A percentile compares a stretch with the other conserved stretches of the same genome.
These are phyloP conservation scores for Drosophila lutescens DNA, from an alignment of 2,888 invertebrate genomes.

Conservation along the genomic window DNA sequence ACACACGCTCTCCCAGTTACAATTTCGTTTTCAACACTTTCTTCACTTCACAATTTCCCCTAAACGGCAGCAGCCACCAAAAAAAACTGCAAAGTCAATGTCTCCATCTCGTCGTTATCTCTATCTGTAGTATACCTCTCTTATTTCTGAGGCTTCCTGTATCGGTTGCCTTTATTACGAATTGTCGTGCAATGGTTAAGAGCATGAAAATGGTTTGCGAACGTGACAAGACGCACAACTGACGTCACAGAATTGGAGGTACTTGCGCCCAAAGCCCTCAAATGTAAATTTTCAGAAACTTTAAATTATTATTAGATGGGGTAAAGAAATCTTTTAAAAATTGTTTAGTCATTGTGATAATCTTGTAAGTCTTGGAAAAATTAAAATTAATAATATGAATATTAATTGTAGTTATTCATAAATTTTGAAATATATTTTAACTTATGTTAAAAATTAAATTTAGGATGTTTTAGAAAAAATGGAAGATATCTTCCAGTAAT, in stretches of 20 bases:
- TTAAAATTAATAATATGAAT: background rate
- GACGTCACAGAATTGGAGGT: slow-evolving; percentile 63
- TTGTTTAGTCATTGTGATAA: background rate
- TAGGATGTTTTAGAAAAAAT: no score
- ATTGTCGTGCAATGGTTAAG: slow-evolving; percentile 63
- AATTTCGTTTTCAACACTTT: slow-evolving; percentile 81
- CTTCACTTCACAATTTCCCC: slow-evolving; percentile 79
- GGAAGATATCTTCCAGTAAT: no score
- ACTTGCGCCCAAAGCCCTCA: slow-evolving; percentile 1
- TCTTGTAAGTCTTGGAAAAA: background rate
- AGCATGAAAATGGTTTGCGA: slow-evolving; percentile 55
- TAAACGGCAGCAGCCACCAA: slow-evolving; percentile 45
- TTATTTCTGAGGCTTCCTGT: slow-evolving; percentile 13
- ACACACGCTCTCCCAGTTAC: slow-evolving; percentile 67
- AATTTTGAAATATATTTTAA: no score
- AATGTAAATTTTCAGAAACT: background rate
- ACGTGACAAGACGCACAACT: slow-evolving; percentile 68
- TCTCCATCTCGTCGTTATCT: slow-evolving; percentile 17
- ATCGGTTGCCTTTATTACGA: slow-evolving; percentile 66
- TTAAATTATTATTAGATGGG: background rate
- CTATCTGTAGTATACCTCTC: slow-evolving; percentile 6
- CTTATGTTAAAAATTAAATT: no score
- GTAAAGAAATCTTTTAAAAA: background rate
- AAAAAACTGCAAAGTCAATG: slow-evolving; percentile 55
- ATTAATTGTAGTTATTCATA: no score